These are phyloP conservation scores for Rhizomys pruinosus DNA, from an alignment of 2,113 vertebrate genomes.

Conservation along the genomic window DNA sequence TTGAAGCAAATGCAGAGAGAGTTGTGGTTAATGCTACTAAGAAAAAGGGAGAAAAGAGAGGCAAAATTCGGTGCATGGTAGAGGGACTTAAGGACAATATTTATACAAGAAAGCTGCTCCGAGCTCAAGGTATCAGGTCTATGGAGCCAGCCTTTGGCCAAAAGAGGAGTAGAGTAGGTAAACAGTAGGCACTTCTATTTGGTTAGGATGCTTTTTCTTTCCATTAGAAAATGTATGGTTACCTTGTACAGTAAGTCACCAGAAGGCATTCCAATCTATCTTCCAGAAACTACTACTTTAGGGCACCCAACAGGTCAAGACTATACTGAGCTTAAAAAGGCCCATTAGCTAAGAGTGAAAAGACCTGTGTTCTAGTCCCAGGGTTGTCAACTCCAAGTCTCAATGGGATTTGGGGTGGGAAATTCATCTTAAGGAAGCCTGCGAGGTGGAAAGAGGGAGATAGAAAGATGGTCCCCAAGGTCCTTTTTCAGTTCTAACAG, in stretches of 20 bases:
- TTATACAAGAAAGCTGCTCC: background rate
- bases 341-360: slow-evolving; percentile 24
- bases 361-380: background rate
- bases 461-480: slow-evolving; percentile 60
- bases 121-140: background rate
- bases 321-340: background rate
- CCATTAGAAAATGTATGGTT: slow-evolving; percentile 36
- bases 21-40: background rate
- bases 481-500: slow-evolving; percentile 62
- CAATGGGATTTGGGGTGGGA: background rate
- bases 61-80: background rate
- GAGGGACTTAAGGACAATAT: background rate
- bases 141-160: background rate
- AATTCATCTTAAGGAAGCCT: slow-evolving; percentile 50
- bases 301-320: slow-evolving; percentile 14
- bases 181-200: background rate
- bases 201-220: background rate
- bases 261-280: slow-evolving; percentile 13
- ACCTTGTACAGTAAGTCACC: slow-evolving; percentile 30
- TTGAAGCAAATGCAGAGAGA: slow-evolving; percentile 29
- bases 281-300: slow-evolving; percentile 39
- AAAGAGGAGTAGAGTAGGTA: background rate
- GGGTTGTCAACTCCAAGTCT: background rate
- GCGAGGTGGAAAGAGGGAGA: too few relatives aligned
- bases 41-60: background rate